Evolutionary conservation across 2,888 invertebrate genomes (phyloP), one percentile per base, ranked within the genome.

Genomic region (Cantharis nigra): DNA sequence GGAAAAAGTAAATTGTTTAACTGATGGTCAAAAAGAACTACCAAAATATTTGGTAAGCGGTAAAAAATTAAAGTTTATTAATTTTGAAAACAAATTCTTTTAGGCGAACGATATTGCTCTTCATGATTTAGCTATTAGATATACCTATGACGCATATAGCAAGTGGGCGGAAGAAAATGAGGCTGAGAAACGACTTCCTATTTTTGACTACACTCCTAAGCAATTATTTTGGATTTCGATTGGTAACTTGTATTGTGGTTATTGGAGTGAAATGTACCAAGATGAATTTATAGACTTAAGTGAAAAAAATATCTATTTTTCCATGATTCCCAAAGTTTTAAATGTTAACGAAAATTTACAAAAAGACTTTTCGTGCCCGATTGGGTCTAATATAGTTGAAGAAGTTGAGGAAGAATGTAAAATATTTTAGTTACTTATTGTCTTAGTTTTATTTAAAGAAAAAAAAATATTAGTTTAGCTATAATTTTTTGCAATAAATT

Each of bases 131-230:
- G 97, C 97, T 0, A 92, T 96, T 79, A 96, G 96, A 85, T 93
- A 95, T 84, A 95, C 97, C 0, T 97, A 97, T 87, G 90, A 91
- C 80, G 96, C 96, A 0, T 96, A 96, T 87, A 90, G 92, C 70
- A 91, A 91, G 7, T 96, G 94, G 94, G 91, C 90, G 0, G 16
- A 28, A 11, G 67, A 71, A n/a, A 71, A 71, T 71, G 49, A 33
- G 0, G 63, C n/a, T 5, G 77, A 77, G 18, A 11, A 9, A 14
- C 13, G 0, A 14, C 30, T 77, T 4, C 23, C 20, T 10, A 26
- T 33, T 14, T 13, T 65, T 13, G 33, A 63, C 33, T 77, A 71
- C 23, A 69, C 63, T 10, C 23, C 71, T 23, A 28, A 69, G 1
- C 77, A 77, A 33, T 16, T 77, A 69, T 77, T 77, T 71, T 77